phyloP scores from a whole-genome alignment of 2,113 vertebrate genomes.

The Blennius ocellaris region DNA sequence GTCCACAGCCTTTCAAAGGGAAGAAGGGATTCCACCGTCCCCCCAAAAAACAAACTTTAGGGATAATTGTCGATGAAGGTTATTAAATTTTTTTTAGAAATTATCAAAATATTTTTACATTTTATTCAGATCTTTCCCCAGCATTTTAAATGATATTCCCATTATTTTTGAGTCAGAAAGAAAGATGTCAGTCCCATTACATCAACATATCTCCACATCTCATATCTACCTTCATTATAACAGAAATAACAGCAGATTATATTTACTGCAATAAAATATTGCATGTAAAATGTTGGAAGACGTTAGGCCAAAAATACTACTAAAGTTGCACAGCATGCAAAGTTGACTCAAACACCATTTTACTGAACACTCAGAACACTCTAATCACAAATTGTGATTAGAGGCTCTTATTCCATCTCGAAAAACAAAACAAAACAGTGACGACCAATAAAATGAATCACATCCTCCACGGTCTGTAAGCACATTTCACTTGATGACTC shows the following conservation, averaged over 20 bases:
- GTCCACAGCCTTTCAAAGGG: background rate
- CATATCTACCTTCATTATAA: background rate
- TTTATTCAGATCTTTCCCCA: background rate
- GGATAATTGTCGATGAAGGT: no score
- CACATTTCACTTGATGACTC: constrained; percentile 13
- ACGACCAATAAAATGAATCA: constrained; percentile 2
- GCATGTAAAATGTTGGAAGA: no score
- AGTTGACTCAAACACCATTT: background rate
- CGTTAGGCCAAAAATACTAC: no score
- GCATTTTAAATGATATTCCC: background rate
- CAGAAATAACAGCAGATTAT: background rate
- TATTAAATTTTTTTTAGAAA: background rate
- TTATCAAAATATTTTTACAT: background rate
- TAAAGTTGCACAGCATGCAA: background rate
- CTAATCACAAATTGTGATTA: background rate
- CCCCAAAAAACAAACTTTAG: no score
- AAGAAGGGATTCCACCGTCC: background rate
- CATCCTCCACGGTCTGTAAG: constrained; percentile 9
- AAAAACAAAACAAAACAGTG: background rate
- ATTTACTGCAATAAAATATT: background rate
- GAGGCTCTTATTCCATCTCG: constrained; percentile 3
- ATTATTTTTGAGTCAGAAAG: background rate
- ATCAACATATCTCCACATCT: background rate
- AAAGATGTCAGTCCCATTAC: background rate
- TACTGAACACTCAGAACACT: no score